Conservation (phyloP, 2,113 vertebrate genomes). For the Oceanodroma tethys region DNA sequence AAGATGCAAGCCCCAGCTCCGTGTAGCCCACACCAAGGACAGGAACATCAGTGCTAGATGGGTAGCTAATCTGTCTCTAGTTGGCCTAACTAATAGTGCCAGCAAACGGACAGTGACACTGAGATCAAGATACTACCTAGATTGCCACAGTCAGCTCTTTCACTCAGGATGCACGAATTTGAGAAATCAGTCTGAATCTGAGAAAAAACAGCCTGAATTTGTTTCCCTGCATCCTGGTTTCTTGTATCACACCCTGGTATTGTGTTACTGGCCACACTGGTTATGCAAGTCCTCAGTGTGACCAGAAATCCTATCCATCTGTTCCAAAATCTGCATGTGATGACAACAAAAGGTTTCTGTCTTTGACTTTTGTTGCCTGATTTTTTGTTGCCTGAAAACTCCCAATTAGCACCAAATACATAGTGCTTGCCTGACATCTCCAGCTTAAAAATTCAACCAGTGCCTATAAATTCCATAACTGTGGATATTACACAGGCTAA, state of each 20-base stretch:
- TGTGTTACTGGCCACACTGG: not conserved
- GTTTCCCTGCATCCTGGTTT: not conserved
- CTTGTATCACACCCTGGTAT: not conserved
- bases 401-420: not conserved
- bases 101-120: not conserved
- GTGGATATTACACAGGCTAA: not conserved
- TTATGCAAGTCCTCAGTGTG: not conserved
- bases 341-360: not conserved
- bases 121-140: not conserved
- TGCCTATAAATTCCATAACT: not conserved
- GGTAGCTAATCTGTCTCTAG: not conserved
- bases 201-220: not conserved
- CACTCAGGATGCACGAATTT: not conserved
- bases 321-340: not conserved
- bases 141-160: not conserved
- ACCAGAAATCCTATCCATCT: not conserved
- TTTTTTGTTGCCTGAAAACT: not conserved
- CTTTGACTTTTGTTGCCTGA: not conserved
- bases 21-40: not conserved
- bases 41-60: not conserved
- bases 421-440: not conserved
- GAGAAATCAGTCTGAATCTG: not conserved
- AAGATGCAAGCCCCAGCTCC: not conserved
- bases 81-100: not conserved
- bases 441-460: not conserved